These are phyloP conservation scores for Netta rufina DNA, from an alignment of 2,797 vertebrate species.

Conservation along the genomic window DNA sequence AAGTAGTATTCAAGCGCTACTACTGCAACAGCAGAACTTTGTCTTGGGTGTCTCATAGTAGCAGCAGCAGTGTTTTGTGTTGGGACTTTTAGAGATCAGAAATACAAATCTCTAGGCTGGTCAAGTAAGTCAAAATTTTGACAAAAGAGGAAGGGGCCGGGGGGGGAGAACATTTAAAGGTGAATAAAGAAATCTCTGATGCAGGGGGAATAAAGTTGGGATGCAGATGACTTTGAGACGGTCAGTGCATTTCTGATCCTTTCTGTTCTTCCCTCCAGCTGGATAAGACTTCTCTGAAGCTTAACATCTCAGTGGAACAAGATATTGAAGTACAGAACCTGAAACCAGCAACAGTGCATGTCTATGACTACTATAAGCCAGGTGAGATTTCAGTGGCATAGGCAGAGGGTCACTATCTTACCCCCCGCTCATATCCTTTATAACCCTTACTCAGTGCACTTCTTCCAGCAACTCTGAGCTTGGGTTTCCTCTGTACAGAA, in stretches of 20 bases:
- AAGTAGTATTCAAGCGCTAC: not conserved
- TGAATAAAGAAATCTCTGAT: not conserved
- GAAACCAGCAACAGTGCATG: slow-evolving; percentile 59
- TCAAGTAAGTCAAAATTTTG: not conserved
- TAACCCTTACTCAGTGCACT: not conserved
- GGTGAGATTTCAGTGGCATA: slow-evolving; percentile 43
- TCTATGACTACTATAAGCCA: slow-evolving; percentile 77
- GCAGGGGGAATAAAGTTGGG: not conserved
- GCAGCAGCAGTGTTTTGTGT: not conserved
- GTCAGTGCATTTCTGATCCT: not conserved
- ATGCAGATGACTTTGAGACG: not conserved
- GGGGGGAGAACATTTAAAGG: not conserved
- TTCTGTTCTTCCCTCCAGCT: slow-evolving; percentile 47
- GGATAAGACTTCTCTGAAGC: slow-evolving; percentile 12
- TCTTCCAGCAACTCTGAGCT: not conserved
- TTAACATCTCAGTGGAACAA: slow-evolving; percentile 67
- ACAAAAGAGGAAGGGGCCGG: not conserved
- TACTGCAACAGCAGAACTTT: not conserved
- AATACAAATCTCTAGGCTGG: not conserved
- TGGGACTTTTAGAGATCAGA: not conserved
- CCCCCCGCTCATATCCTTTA: not conserved
- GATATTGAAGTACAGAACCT: slow-evolving; percentile 69
- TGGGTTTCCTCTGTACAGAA: not conserved
- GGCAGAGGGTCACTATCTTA: not conserved
- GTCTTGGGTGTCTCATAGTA: not conserved